Base-by-base conservation (phyloP, 2,888 invertebrate genomes). In the Apantesis nais region DNA sequence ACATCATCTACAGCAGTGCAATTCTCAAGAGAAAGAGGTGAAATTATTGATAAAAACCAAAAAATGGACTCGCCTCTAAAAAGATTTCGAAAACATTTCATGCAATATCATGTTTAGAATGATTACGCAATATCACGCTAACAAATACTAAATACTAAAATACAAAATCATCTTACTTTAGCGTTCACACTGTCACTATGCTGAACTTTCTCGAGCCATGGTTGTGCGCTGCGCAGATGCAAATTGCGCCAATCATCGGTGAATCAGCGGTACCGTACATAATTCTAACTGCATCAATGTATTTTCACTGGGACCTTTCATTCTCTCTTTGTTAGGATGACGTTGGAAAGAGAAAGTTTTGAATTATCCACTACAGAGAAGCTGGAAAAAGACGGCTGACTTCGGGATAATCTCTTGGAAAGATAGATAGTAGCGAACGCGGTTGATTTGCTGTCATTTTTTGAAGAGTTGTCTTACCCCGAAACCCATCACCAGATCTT, bases 161-260 rank as follows among this genome's bases (percentile, higher is more conserved):
- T 58, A 63, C 64, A 72, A 63, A 72, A 71, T 73, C 72, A 68
- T 69, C 65, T 72, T 72, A 71, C 75, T 74, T 83, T 81, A 83
- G 67, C 79, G 55, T 73, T 76, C 74, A 70, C 71, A 71, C 73
- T 77, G 77, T 81, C 73, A 72, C 74, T 74, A 68, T 55, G 71
- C 37, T 66, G 60, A 71, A 78, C 82, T 81, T 82, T 82, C 82
- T 77, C 79, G 48, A 64, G 48, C 37, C 64, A 29, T 63, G 70
- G 74, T 69, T 75, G 67, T 72, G 73, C 74, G 73, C 73, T 62
- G 63, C 67, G 76, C 72, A 74, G 74, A 82, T 83, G 76, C 81
- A 83, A 82, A 82, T 81, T 73, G 73, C 74, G 72, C 64, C 77
- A 74, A 83, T 83, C 79, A 79, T 37, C 39, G 66, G 68, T 83